Evolutionary conservation across 2,888 invertebrate species (phyloP), one percentile per base, ranked within the genome.

Genomic region (Bombylius discolor): DNA sequence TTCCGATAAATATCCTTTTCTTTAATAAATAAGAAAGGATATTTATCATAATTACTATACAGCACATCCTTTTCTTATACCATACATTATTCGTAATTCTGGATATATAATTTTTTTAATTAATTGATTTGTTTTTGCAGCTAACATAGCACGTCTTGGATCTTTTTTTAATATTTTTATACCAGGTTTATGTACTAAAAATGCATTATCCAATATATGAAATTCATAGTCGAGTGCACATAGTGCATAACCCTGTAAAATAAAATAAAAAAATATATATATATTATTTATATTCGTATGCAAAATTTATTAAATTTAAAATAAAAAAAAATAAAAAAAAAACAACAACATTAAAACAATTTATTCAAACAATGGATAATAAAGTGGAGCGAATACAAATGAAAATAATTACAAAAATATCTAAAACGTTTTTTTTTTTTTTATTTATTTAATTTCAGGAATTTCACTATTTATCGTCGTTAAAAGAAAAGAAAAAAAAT

Each of bases 141-240:
- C 86, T 54, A 89, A 76, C 67, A 82, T 78, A 52, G 88, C 87
- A 53, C 92, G 78, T 62, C 85, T 84, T 32, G 83, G 77, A 69
- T 93, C 89, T 69, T 84, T 87, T 67, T 84, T 85, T 72, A 84
- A 84, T 53, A 84, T 78, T 71, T 94, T 94, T 64, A 94, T 93
- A 52, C 94, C 93, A 0, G 94, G 94, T 64, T 90, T 88, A 75
- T 94, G 94, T 52, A 88, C 89, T 58, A 94, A 78, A 74, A 93
- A 94, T n/a, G 89, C 92, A 74, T 93, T 92, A 76, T 94, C 90
- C 68, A 94, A 75, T 65, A 94, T 92, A 74, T 91, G 85, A 71
- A 94, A 93, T 69, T 94, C 91, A 74, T 94, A 94, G 73, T 93
- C 87, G 70, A 89, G 78, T 36, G 91, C 89, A 74, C 94, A 94